Base-by-base conservation (phyloP, 2,797 vertebrate species). In the Propithecus deckenii region DNA sequence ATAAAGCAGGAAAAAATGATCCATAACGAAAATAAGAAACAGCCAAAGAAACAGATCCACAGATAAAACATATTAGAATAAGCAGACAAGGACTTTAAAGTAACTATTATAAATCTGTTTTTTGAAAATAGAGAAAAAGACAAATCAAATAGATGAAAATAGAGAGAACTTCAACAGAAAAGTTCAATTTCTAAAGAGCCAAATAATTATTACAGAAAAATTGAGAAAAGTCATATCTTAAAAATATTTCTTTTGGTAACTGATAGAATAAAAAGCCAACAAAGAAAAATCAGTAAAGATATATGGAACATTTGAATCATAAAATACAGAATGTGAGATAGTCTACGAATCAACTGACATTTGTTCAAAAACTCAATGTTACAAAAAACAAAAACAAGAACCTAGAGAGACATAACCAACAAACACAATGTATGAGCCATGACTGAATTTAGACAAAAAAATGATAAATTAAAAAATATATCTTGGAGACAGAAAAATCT, bases 331-430 rank as follows among this genome's bases (percentile, higher is more conserved):
- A 52, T n/a, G 20, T 59, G 12, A 55, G 32, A 50, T 63, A 50
- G 87, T 94, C n/a, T 75, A 63, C 5, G 75, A 69, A 84, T 76
- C 41, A 87, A 88, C 50, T 63, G 23, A 76, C 52, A 67, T 92
- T 85, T 76, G 59, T 55, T 20, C 48, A 85, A 91, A 96, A 85
- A 50, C 20, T 76, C 84, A 93, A 22, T 61, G 41, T 67, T 74
- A 95, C 20, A 5, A 28, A 89, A 89, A 96, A 92, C 20, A 95
- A 95, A 86, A 94, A 55, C 4, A 87, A 84, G 41, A 92, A 84
- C 32, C 55, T 80, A 35, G 94, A 93, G 48, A 94, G 61, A 86
- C 48, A 4, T 59, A 93, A 57, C 30, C 63, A 89, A 20, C 2
- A 83, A 76, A 89, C 94, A 2, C 50, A 87, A 95, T 30, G 30